These are phyloP conservation scores for Nipponacmea schrenckii DNA, from an alignment of 2,888 invertebrate genomes.

Conservation along the genomic window DNA sequence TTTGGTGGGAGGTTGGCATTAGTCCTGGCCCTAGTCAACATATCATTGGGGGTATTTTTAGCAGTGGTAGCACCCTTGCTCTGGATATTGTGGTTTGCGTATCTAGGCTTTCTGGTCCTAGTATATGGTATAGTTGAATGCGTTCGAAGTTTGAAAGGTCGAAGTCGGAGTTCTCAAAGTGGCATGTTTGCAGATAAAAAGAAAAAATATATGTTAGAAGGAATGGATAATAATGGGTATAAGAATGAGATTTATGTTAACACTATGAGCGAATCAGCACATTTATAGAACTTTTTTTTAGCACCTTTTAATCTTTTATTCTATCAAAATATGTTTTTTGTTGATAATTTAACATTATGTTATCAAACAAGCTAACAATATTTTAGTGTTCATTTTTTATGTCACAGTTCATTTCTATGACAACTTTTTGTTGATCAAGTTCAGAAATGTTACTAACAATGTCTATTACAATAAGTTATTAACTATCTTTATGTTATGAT, in stretches of 20 bases:
- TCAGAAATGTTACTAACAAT: too few relatives aligned
- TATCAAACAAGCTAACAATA: too few relatives aligned
- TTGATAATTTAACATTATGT: too few relatives aligned
- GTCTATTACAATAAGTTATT: too few relatives aligned
- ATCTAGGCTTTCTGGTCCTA: constrained; percentile 33
- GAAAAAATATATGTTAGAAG: neutral
- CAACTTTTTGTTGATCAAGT: too few relatives aligned
- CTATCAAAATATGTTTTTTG: too few relatives aligned
- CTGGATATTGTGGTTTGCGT: constrained; percentile 43
- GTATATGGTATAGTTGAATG: constrained; percentile 26
- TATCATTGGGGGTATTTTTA: constrained; percentile 42
- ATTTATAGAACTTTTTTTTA: neutral
- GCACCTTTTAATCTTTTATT: neutral
- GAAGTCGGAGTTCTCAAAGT: neutral
- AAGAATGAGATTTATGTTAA: neutral
- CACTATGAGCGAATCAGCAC: neutral
- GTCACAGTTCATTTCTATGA: too few relatives aligned
- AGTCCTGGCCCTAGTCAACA: constrained; percentile 37
- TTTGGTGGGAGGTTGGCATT: constrained; percentile 32
- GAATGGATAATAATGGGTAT: neutral
- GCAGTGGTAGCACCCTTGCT: constrained; percentile 27
- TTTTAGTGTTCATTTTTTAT: too few relatives aligned
- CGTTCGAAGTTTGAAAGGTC: neutral
- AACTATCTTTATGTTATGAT: too few relatives aligned
- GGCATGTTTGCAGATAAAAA: neutral